Conservation (phyloP, 2,113 vertebrate genomes). For the Notechis scutatus region DNA sequence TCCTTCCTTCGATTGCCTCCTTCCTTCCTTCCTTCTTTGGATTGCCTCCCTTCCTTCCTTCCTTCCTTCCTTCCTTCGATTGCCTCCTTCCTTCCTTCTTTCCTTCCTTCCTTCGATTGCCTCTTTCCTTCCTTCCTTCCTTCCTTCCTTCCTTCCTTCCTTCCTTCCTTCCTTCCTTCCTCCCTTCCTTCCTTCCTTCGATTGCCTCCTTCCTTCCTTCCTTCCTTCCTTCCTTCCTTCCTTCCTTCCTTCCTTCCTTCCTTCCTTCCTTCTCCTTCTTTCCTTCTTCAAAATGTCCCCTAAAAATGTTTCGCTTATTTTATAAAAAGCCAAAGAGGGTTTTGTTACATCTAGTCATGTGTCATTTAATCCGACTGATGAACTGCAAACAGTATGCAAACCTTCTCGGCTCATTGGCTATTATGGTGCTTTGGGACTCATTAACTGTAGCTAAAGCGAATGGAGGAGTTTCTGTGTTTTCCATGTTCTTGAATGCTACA, state of each 20-base stretch:
- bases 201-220: too few relatives aligned
- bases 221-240: too few relatives aligned
- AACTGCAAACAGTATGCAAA: not conserved
- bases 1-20: not conserved
- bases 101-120: too few relatives aligned
- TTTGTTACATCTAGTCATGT: not conserved
- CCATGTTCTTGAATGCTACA: not conserved
- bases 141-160: too few relatives aligned
- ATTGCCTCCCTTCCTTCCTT: not conserved
- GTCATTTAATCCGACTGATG: not conserved
- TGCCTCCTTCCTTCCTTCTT: too few relatives aligned
- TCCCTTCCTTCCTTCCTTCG: too few relatives aligned
- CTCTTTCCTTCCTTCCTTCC: not conserved
- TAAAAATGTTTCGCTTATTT: slow-evolving; percentile 22
- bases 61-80: not conserved
- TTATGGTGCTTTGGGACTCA: not conserved
- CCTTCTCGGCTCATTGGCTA: not conserved
- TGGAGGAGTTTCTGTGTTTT: not conserved
- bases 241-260: too few relatives aligned
- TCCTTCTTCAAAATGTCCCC: slow-evolving; percentile 11
- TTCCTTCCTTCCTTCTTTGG: not conserved
- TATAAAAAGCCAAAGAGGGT: not conserved
- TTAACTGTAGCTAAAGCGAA: not conserved
- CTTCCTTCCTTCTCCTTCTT: too few relatives aligned
- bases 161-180: too few relatives aligned